Percentiles rank a stretch among this genome's conserved stretches.
Conservation (phyloP, 2,888 invertebrate genomes). For the Ryuthela nishihirai region DNA sequence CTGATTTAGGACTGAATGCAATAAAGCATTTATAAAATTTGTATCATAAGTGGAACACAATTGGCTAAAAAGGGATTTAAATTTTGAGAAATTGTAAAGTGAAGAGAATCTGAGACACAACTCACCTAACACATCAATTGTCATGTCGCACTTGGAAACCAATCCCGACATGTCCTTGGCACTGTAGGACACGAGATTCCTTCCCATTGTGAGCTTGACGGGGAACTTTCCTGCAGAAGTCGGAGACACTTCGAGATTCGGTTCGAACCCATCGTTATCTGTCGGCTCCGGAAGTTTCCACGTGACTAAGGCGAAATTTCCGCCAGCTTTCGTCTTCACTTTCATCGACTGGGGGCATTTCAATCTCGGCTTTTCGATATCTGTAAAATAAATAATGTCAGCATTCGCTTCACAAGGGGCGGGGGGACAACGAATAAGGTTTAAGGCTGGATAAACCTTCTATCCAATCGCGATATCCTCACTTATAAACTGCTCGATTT, state of each 20-base stretch:
- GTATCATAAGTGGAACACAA: too few species aligned
- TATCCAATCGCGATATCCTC: too few species aligned
- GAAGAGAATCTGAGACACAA: not conserved
- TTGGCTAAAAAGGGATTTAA: too few species aligned
- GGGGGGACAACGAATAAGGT: too few species aligned
- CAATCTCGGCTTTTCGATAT: constrained; percentile 11
- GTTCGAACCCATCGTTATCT: constrained; percentile 16
- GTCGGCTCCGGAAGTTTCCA: constrained; percentile 1
- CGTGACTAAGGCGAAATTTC: not conserved
- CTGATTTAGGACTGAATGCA: too few species aligned
- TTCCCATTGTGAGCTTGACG: not conserved
- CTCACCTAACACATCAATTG: constrained; percentile 17
- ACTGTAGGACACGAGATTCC: not conserved
- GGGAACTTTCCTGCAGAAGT: not conserved
- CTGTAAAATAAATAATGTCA: constrained; percentile 11
- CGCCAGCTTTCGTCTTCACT: constrained; percentile 1
- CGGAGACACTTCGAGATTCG: constrained; percentile 6
- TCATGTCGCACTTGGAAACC: not conserved
- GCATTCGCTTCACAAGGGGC: too few species aligned
- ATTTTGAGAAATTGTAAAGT: too few species aligned
- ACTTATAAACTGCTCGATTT: not conserved
- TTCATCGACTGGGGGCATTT: not conserved
- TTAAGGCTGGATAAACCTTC: too few species aligned
- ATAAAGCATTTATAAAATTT: too few species aligned
- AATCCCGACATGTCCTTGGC: constrained; percentile 9